Evolutionary conservation across 1,140 invertebrate species (phyloP), one percentile per base, ranked within the genome.

Genomic region (Aplysia californica): DNA sequence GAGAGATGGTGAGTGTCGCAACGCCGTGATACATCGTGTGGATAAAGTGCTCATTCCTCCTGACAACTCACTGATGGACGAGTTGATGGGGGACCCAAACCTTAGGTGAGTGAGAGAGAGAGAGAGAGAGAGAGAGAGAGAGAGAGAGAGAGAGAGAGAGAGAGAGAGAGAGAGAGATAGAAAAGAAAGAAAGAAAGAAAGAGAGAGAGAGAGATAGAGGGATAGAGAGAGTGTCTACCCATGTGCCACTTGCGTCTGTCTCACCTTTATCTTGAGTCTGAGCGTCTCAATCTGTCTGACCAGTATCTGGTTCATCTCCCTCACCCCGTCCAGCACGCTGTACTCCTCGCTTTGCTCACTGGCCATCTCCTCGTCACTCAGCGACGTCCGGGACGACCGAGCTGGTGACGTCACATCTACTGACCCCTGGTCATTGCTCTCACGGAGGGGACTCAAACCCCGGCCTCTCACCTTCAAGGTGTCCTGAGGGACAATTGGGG

Each of bases 21-120:
- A 87, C 71, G 87, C 87, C 21, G 82, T 89, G 18, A 74, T 90
- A 26, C 89, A 90, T 61, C 83, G 87, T 33, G 81, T 90, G 36
- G 82, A 89, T 76, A 90, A 89, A 3, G 87, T 94, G 29, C 85
- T 94, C 66, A 91, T 93, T 56, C 90, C 89, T 23, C 79, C 84
- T 2, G 79, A 83, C 31, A 61, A 77, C 0, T 79, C 65, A 44
- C 31, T 84, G 10, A 73, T 85, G 77, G 81, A 84, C 29, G 50
- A 80, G 38, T 78, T 87, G 23, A 64, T 58, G 31, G 56, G 67
- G 1, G 80, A 86, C 59, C 50, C 70, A 10, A 70, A 81, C 31
- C 76, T 85, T 21, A 85, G 82, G 84, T 85, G 70, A 41, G 55
- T 3, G 20, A 39, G 35, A 20, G 21, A 61, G 2, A 59, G 39